phyloP scores from a whole-genome alignment of 2,113 vertebrate genomes.

The Argyrosomus japonicus region DNA sequence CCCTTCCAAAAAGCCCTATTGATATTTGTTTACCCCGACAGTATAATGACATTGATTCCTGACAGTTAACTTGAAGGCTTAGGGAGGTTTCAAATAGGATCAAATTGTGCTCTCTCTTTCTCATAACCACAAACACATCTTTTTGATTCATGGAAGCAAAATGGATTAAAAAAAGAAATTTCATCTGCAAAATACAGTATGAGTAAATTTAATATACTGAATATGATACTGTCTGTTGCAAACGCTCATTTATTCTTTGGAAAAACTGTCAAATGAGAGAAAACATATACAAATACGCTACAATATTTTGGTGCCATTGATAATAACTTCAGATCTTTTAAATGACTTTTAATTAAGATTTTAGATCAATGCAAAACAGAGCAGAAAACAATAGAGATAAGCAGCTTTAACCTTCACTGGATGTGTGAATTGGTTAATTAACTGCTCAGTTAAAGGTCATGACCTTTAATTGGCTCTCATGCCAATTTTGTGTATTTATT shows the following conservation, averaged over 20 bases:
- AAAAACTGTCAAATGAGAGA: background rate
- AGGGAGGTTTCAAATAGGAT: background rate
- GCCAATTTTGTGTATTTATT: background rate
- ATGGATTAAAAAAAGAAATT: background rate
- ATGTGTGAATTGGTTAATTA: constrained; percentile 1
- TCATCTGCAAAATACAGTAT: background rate
- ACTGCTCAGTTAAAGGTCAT: constrained; percentile 13
- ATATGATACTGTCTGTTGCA: background rate
- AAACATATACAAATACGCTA: background rate
- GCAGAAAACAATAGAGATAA: constrained; percentile 1
- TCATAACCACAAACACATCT: background rate
- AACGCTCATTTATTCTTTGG: background rate
- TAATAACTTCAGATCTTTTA: background rate
- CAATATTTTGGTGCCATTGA: background rate
- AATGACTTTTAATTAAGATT: background rate
- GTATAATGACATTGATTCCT: constrained; percentile 34
- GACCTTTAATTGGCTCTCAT: background rate
- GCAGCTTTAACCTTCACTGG: background rate
- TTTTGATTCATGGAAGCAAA: constrained; percentile 2
- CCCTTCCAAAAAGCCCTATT: background rate
- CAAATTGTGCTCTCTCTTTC: background rate
- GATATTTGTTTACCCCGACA: constrained; percentile 15
- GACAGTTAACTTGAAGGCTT: constrained; percentile 19
- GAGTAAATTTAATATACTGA: background rate
- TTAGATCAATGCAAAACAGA: background rate